Conservation (phyloP, 2,797 vertebrate species). For the Lagodon rhomboides region DNA sequence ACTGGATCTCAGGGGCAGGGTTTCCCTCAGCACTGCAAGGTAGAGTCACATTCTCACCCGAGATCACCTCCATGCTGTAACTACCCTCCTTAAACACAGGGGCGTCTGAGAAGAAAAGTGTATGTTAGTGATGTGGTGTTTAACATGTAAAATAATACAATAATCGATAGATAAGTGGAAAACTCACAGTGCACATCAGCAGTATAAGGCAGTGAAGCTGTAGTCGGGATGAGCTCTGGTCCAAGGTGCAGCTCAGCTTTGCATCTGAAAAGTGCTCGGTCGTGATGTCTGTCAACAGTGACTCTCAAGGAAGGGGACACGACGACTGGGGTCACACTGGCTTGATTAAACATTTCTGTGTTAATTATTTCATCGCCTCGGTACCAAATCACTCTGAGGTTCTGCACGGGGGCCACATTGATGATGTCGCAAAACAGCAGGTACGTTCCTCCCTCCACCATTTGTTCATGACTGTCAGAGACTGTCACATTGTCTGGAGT, state of each 20-base stretch:
- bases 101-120: slow-evolving; percentile 55
- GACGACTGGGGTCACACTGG: accelerated
- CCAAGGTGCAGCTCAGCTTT: slow-evolving; percentile 66
- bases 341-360: accelerated
- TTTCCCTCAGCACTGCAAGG: slow-evolving; percentile 71
- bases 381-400: slow-evolving; percentile 74
- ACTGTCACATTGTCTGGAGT: slow-evolving; percentile 47
- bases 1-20: slow-evolving; percentile 60
- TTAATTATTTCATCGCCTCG: background rate
- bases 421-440: slow-evolving; percentile 61
- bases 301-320: accelerated
- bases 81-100: slow-evolving; percentile 46
- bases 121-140: accelerated
- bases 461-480: slow-evolving; percentile 4
- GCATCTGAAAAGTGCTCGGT: slow-evolving; percentile 58
- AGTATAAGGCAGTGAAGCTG: slow-evolving; percentile 27
- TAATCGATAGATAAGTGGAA: background rate
- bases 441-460: slow-evolving; percentile 46
- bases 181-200: slow-evolving; percentile 68
- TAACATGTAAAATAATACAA: background rate
- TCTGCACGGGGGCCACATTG: slow-evolving; percentile 64
- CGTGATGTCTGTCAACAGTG: slow-evolving; percentile 24
- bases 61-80: accelerated
- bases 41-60: slow-evolving; percentile 47
- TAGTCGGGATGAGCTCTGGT: background rate